Base-by-base conservation (phyloP, 2,113 vertebrate species). In the Pholis gunnellus region DNA sequence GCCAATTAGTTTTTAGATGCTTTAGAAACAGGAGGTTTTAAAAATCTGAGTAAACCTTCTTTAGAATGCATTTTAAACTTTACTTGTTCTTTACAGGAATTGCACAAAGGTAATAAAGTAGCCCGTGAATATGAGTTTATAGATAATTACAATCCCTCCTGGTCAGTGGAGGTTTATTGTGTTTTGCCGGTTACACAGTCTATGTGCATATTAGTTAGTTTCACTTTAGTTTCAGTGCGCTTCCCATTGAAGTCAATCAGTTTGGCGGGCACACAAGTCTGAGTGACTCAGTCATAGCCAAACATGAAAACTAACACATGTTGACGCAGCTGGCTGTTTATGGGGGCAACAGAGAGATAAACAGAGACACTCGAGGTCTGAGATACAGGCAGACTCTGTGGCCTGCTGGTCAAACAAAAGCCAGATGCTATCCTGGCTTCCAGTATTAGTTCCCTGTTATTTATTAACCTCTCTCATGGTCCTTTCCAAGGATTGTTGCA, bases 241-340 rank as follows among this genome's bases (percentile, higher is more conserved):
- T 75, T 85, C 15, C 31, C 38, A 61, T 6, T 44, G 25, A 81
- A 29, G 46, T 83, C 56, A 29, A 73, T 6, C 25, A 34, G 15
- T 52, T 82, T 56, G 9, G n/a, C 40, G 20, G 36, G 27, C 38
- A 44, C 42, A 25, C 4, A 46, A 18, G 29, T 69, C 40, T 68
- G 48, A 78, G 14, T 46, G 60, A 76, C 72, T 61, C 64, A 52
- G 48, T 59, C 52, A 79, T 15, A 71, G 74, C 46, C 64, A 73
- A 72, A 66, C 40, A 74, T 18, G 29, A 79, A 60, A 76, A 61
- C 20, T 57, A 25, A 44, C 31, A 70, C 50, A 48, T 91, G 78
- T 91, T 93, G 86, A 88, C 85, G 80, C 81, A 90, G 87, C 88
- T 91, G 91, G 72, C 48, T 78, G 81, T 91, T 93, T 90, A 91